phyloP scores from a whole-genome alignment of 2,888 invertebrate genomes.

The Sinhomidia bicolor region DNA sequence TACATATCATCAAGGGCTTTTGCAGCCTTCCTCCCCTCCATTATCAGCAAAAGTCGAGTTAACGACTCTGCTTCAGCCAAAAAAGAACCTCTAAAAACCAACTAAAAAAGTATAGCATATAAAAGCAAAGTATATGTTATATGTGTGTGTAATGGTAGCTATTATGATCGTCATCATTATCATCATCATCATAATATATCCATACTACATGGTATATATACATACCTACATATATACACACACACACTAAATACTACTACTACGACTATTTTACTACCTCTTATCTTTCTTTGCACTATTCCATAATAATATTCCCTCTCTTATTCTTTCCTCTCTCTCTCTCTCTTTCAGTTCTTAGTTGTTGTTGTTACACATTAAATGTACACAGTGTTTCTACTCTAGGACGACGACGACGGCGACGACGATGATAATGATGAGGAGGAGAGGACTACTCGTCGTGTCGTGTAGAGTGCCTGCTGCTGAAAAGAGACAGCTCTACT shows the following conservation, averaged over 20 bases:
- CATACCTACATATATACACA: background rate
- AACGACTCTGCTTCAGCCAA: conserved; percentile 65
- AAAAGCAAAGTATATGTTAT: background rate
- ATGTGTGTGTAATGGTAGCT: background rate
- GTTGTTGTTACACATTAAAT: conserved; percentile 35
- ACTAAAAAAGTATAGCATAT: background rate
- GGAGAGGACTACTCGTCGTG: no score
- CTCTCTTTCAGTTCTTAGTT: background rate
- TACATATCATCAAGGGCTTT: conserved; percentile 56
- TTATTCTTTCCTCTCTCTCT: conserved; percentile 22
- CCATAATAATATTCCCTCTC: no score
- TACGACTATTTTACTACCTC: conserved; percentile 4
- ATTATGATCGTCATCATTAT: background rate
- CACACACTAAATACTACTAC: background rate
- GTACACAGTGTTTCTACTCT: background rate
- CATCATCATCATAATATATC: conserved; percentile 23
- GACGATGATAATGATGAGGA: no score
- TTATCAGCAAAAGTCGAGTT: conserved; percentile 62
- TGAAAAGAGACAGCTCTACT: background rate
- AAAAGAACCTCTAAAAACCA: conserved; percentile 48
- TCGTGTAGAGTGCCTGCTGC: no score
- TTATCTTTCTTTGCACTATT: conserved; percentile 26
- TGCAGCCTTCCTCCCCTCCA: conserved; percentile 72
- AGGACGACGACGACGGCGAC: background rate
- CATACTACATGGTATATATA: background rate